Evolutionary conservation across 2,888 invertebrate genomes (phyloP).

Genomic region (Epistrophe eligans): DNA sequence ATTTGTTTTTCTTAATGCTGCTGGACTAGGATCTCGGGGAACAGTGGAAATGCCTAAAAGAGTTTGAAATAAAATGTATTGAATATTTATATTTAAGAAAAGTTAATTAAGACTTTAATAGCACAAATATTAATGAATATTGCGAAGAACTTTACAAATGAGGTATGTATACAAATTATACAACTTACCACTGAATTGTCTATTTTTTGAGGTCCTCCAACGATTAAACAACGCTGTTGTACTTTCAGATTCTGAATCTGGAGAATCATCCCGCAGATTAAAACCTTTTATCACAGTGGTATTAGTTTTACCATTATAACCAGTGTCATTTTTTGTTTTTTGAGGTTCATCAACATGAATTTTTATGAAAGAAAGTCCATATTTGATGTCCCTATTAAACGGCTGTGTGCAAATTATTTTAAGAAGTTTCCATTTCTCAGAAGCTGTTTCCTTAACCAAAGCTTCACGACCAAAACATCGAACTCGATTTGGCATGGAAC

Average conservation of each 20-base stretch:
- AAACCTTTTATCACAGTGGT: constrained; percentile 79
- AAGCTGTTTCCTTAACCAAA: constrained; percentile 85
- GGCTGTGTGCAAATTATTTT: constrained; percentile 94
- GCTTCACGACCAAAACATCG: constrained; percentile 88
- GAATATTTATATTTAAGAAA: too few species aligned
- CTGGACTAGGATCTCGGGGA: constrained; percentile 35
- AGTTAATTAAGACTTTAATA: too few species aligned
- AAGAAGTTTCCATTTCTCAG: constrained; percentile 92
- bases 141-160: too few species aligned
- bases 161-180: too few species aligned
- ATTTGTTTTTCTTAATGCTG: constrained; percentile 44
- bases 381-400: constrained; percentile 91
- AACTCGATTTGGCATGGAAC: constrained; percentile 88
- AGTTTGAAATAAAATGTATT: neutral
- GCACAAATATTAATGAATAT: too few species aligned
- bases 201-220: constrained; percentile 79
- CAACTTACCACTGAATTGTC: constrained; percentile 30
- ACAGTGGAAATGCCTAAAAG: constrained; percentile 14
- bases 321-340: constrained; percentile 53
- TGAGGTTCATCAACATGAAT: constrained; percentile 84
- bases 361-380: constrained; percentile 92
- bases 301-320: neutral
- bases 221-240: constrained; percentile 79
- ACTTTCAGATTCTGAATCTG: constrained; percentile 85
- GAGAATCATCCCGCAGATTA: constrained; percentile 85